These are phyloP conservation scores for Carpatolechia fugitivella DNA, from an alignment of 2,888 invertebrate species.

Conservation along the genomic window DNA sequence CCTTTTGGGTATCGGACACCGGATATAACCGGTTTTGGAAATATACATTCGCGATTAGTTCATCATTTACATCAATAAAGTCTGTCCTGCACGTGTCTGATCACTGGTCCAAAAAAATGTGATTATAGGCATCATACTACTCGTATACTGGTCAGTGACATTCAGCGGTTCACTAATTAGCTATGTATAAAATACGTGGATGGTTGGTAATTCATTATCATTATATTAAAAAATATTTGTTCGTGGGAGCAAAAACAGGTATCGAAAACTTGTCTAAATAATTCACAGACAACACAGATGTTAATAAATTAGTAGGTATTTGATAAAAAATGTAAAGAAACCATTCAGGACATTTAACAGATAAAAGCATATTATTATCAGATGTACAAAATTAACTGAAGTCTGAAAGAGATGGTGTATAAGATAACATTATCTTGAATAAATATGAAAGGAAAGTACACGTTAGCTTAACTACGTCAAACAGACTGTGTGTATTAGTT, in stretches of 20 bases:
- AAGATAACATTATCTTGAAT: background rate
- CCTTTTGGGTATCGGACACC: background rate
- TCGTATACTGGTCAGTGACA: background rate
- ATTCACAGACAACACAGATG: background rate
- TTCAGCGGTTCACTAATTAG: background rate
- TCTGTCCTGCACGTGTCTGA: background rate
- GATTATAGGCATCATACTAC: background rate
- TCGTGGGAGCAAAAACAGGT: constrained; percentile 1
- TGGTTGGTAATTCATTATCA: background rate
- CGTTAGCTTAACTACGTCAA: constrained; percentile 19
- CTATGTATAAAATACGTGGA: too few species aligned
- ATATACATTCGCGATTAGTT: background rate
- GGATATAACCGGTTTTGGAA: background rate
- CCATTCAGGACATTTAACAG: too few species aligned
- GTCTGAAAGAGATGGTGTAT: background rate
- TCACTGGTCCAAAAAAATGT: background rate
- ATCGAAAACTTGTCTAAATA: background rate
- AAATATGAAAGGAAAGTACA: background rate
- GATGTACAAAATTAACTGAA: background rate
- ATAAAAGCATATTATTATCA: too few species aligned
- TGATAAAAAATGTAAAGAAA: background rate
- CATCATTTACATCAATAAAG: background rate
- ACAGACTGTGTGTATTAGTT: constrained; percentile 20
- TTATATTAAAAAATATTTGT: background rate
- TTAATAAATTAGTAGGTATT: background rate